These are phyloP conservation scores for Megalonaias nervosa DNA, from an alignment of 1,140 invertebrate genomes.

Conservation along the genomic window DNA sequence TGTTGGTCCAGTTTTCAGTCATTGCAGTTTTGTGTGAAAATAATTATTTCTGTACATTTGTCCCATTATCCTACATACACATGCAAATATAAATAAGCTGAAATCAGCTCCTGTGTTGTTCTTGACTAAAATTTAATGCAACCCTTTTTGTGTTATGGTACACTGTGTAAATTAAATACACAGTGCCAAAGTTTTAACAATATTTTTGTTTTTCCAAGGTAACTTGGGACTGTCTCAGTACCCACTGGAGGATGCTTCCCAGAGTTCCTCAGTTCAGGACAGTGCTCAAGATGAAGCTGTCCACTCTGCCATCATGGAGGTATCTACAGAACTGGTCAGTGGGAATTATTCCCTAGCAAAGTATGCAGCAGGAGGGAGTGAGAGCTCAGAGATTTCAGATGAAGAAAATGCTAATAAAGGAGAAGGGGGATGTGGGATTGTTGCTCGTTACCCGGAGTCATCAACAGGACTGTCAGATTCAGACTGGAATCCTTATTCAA, in stretches of 20 bases:
- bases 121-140: no score
- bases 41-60: no score
- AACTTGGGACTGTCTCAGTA: no score
- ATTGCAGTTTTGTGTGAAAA: no score
- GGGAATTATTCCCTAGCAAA: conserved; percentile 42
- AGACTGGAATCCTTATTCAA: conserved; percentile 53
- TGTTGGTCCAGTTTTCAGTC: no score
- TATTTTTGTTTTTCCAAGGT: no score
- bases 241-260: conserved; percentile 14
- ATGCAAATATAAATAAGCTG: no score
- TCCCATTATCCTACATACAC: no score
- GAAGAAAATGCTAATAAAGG: conserved; percentile 24
- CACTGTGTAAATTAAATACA: no score
- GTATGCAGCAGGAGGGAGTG: conserved; percentile 38
- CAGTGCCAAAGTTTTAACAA: no score
- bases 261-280: conserved; percentile 25
- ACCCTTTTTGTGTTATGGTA: no score
- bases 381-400: conserved; percentile 43
- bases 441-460: conserved; percentile 49
- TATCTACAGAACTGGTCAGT: conserved; percentile 45
- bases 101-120: no score
- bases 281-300: conserved; percentile 44
- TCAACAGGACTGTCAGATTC: conserved; percentile 49
- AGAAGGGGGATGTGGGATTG: conserved; percentile 22
- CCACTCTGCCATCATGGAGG: conserved; percentile 46